Evolutionary conservation across 2,888 invertebrate species (phyloP).

Genomic region (Entomobrya multifasciata): DNA sequence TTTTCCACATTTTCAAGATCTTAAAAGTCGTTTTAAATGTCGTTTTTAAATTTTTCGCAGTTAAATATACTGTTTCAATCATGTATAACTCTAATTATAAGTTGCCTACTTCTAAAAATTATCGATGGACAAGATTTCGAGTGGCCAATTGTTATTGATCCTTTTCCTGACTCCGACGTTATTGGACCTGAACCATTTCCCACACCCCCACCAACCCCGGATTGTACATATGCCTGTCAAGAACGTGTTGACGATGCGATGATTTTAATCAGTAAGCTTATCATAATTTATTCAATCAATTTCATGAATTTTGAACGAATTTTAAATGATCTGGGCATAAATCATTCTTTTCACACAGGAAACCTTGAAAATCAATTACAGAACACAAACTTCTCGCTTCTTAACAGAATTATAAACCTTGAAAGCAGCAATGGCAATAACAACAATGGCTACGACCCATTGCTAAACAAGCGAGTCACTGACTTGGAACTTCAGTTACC

Average conservation of each 20-base stretch:
- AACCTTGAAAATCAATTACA: constrained; percentile 16
- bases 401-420: neutral
- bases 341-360: no score
- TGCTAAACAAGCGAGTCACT: neutral
- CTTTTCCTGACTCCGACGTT: constrained; percentile 42
- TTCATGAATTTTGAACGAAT: no score
- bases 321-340: no score
- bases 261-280: constrained; percentile 28
- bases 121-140: constrained; percentile 49
- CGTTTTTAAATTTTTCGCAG: neutral
- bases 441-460: neutral
- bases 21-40: constrained; percentile 3
- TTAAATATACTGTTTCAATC: constrained; percentile 8
- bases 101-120: constrained; percentile 25
- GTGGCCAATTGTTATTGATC: constrained; percentile 56
- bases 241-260: constrained; percentile 22
- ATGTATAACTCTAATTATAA: constrained; percentile 5
- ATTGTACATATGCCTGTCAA: constrained; percentile 45
- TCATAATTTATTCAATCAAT: neutral
- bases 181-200: constrained; percentile 38
- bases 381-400: constrained; percentile 16
- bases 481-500: constrained; percentile 24
- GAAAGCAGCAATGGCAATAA: neutral
- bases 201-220: constrained; percentile 23
- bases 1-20: no score